Conservation (phyloP, 2,888 invertebrate species). For the Agrotis segetum region DNA sequence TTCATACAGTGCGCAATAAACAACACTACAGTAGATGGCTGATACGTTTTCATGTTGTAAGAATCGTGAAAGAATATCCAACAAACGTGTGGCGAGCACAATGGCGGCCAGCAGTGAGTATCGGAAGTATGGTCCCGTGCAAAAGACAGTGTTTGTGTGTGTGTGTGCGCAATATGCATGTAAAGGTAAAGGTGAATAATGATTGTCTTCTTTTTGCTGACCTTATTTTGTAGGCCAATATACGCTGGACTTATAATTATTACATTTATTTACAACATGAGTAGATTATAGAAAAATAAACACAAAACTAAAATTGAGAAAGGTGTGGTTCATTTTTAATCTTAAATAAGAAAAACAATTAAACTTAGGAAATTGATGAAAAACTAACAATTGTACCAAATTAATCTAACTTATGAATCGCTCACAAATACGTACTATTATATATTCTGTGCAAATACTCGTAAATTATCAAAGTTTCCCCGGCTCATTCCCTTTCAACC, state of each 20-base stretch:
- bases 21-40: neutral
- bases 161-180: too few species aligned
- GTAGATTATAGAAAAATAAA: too few species aligned
- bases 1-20: neutral
- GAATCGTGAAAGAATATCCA: slow-evolving; percentile 37
- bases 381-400: neutral
- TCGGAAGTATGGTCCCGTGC: slow-evolving; percentile 30
- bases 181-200: neutral
- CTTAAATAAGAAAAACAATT: neutral
- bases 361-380: neutral
- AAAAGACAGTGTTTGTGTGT: too few species aligned
- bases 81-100: slow-evolving; percentile 55
- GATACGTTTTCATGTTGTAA: too few species aligned
- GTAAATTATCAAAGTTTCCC: slow-evolving; percentile 13
- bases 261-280: too few species aligned
- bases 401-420: neutral
- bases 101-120: slow-evolving; percentile 43
- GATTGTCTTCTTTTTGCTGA: neutral
- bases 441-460: too few species aligned
- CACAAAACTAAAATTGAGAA: too few species aligned
- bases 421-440: too few species aligned
- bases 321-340: neutral
- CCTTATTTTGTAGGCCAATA: too few species aligned
- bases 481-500: neutral
- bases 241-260: too few species aligned